Conservation (phyloP, 2,888 invertebrate species). For the Aleiodes testaceus region DNA sequence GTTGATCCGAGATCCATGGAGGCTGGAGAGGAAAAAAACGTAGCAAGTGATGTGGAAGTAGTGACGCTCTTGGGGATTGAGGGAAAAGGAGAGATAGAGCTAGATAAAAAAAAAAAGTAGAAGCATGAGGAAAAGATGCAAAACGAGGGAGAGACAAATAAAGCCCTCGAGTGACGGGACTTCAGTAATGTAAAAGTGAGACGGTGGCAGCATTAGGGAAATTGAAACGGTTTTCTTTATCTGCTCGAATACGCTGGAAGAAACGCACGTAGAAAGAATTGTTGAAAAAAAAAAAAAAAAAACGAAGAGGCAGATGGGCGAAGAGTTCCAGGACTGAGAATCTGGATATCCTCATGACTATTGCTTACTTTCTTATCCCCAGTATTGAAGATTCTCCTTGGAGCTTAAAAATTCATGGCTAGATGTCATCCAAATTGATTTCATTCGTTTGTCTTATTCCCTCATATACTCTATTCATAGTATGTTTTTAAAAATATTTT, state of each 20-base stretch:
- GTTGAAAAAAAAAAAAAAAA: constrained; percentile 13
- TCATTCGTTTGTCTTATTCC: not conserved
- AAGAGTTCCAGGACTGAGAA: constrained; percentile 35
- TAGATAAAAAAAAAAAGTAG: constrained; percentile 42
- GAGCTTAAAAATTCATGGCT: constrained; percentile 54
- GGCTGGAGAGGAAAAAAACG: constrained; percentile 38
- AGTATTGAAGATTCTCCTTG: constrained; percentile 35
- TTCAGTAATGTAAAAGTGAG: constrained; percentile 60
- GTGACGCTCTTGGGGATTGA: constrained; percentile 43
- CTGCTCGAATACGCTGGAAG: constrained; percentile 50
- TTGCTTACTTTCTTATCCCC: constrained; percentile 14
- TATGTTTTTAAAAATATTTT: not conserved
- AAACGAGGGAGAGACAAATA: constrained; percentile 40
- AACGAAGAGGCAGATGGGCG: constrained; percentile 41
- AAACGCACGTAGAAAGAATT: constrained; percentile 36
- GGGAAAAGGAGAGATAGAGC: constrained; percentile 12
- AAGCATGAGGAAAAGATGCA: constrained; percentile 36
- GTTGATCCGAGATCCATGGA: constrained; percentile 30
- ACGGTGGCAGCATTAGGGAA: constrained; percentile 67
- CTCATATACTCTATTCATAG: too few species aligned
- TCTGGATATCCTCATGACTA: constrained; percentile 38
- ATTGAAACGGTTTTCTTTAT: constrained; percentile 70
- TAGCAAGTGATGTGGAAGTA: constrained; percentile 49
- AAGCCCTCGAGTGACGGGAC: constrained; percentile 39
- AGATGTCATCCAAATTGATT: constrained; percentile 47